Evolutionary conservation across 2,888 invertebrate genomes (phyloP), one percentile per base, ranked within the genome.

Genomic region (Phengaris arion): DNA sequence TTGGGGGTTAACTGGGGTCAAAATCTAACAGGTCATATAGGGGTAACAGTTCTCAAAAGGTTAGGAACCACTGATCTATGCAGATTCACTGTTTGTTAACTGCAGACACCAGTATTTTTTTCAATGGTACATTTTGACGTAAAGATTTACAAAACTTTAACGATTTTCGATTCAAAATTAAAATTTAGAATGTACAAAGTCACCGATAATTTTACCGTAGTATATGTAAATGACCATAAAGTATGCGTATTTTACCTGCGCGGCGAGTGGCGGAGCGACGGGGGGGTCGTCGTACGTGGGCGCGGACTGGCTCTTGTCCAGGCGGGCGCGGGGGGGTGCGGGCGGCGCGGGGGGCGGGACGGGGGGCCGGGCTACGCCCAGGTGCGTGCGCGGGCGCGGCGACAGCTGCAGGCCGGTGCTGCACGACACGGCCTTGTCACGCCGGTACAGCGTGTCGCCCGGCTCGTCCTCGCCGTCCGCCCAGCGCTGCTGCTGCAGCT

Each of bases 291-390:
- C 97, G 87, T 97, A 97, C 0, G 97, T 96, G 2, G 97, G 97
- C n/a, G 97, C 96, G 80, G 97, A 97, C 86, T 96, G 95, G 82
- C 96, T 96, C 89, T 97, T 97, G 89, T 97, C 97, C 74, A 97
- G 89, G 86, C 13, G 54, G 1, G 45, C 80, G 75, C n/a, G 81
- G 77, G n/a, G 75, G 54, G 74, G 46, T 73, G 57, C 68, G 55
- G 78, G 77, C 46, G 46, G 48, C 51, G 76, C 76, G 72, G 22
- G 54, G 46, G 48, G 76, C 6, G 51, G n/a, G 35, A 3, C 73
- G 55, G 46, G 64, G 68, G 51, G 78, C 46, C 76, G 78, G 77
- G 81, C 91, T 89, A 94, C 94, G 2, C 95, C 95, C 57, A 95
- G 90, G 79, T 95, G 95, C 0, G 96, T 96, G 76, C 95, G 95